These are phyloP conservation scores for Prosapia bicincta DNA, from an alignment of 2,888 invertebrate species.

Conservation along the genomic window DNA sequence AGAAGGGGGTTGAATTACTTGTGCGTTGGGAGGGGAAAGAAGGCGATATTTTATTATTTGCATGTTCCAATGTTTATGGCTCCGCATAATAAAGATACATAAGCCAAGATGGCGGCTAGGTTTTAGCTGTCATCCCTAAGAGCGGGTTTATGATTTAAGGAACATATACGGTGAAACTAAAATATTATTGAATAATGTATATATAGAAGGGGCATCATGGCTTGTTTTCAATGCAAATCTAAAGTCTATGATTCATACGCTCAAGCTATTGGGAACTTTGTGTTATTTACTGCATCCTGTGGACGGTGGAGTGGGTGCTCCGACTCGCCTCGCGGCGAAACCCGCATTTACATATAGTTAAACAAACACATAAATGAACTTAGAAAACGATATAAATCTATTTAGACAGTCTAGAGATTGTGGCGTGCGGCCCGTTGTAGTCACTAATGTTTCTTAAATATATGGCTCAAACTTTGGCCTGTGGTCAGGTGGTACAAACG, in stretches of 20 bases:
- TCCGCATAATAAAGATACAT: conserved; percentile 26
- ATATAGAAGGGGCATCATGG: conserved; percentile 9
- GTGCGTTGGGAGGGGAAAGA: not conserved
- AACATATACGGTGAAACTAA: conserved; percentile 20
- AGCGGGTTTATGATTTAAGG: conserved; percentile 15
- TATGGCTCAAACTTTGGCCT: conserved; percentile 5
- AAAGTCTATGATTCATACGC: conserved; percentile 17
- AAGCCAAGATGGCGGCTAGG: conserved; percentile 17
- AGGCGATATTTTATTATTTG: conserved; percentile 2
- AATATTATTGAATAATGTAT: conserved; percentile 28
- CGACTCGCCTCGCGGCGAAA: not conserved
- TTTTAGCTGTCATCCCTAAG: not conserved
- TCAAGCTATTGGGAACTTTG: conserved; percentile 21
- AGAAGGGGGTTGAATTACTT: not conserved
- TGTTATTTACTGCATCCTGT: conserved; percentile 15
- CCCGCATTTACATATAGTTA: conserved; percentile 27
- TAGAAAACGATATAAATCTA: conserved; percentile 28
- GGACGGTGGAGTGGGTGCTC: not conserved
- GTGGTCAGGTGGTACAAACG: not conserved
- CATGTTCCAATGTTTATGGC: not conserved
- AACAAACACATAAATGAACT: conserved; percentile 30
- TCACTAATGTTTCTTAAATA: conserved; percentile 19
- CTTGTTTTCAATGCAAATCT: conserved; percentile 16
- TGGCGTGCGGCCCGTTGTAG: not conserved
- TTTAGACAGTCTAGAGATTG: conserved; percentile 11